These are phyloP conservation scores for Felis chaus DNA, from an alignment of 2,113 vertebrate genomes.

Conservation along the genomic window DNA sequence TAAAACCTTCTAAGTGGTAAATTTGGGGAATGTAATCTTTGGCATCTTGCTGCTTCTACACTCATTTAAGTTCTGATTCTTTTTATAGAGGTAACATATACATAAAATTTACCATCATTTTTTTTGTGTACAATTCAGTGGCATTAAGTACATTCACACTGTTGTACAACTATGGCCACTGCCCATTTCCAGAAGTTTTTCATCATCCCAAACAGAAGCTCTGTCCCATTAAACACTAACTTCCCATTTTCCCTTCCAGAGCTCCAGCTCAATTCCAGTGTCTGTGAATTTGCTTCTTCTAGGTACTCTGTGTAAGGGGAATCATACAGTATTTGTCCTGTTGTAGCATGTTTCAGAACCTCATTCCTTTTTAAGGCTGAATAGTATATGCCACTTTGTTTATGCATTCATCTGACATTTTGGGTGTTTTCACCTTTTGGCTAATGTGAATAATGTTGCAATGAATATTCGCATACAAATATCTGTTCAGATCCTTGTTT, in stretches of 20 bases:
- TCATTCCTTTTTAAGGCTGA: neutral
- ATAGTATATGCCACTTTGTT: neutral
- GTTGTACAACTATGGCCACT: neutral
- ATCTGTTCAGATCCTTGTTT: neutral
- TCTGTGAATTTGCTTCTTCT: neutral
- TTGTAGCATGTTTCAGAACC: neutral
- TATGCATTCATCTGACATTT: neutral
- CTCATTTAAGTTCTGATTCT: neutral
- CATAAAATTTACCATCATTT: neutral
- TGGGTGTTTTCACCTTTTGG: neutral
- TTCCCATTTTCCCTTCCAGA: neutral
- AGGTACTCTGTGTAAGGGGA: neutral
- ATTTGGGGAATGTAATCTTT: neutral
- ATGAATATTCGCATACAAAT: neutral
- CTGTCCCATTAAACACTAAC: neutral
- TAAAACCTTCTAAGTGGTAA: neutral
- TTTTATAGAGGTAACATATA: neutral
- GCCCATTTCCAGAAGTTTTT: neutral
- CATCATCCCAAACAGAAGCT: neutral
- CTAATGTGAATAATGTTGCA: neutral
- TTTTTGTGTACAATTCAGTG: no score
- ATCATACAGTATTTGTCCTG: neutral
- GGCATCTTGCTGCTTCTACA: neutral
- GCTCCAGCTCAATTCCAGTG: neutral
- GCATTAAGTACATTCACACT: neutral